phyloP scores from a whole-genome alignment of 2,113 vertebrate species.

The Ondatra zibethicus region DNA sequence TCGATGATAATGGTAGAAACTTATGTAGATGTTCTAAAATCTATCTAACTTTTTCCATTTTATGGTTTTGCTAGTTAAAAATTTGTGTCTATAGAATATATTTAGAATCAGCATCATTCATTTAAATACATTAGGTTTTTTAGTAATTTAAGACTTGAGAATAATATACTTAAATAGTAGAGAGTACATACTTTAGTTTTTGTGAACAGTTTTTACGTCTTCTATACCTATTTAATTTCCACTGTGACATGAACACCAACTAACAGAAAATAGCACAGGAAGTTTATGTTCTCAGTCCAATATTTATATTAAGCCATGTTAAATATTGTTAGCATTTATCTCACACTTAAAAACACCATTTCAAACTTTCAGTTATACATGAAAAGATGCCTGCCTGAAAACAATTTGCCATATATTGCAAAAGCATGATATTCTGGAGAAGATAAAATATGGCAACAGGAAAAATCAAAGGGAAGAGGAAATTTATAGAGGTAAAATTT shows the following conservation, averaged over 20 bases:
- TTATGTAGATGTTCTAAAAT: not conserved
- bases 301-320: not conserved
- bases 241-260: not conserved
- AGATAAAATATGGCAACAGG: not conserved
- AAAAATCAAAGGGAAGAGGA: not conserved
- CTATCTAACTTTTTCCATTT: not conserved
- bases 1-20: not conserved
- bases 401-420: not conserved
- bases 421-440: not conserved
- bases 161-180: not conserved
- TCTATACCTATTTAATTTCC: not conserved
- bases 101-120: not conserved
- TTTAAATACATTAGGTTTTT: not conserved
- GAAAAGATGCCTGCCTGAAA: not conserved
- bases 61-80: not conserved
- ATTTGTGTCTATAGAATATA: not conserved
- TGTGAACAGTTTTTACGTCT: not conserved
- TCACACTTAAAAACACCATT: no score
- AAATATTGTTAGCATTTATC: not conserved
- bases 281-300: not conserved
- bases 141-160: not conserved
- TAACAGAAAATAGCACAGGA: not conserved
- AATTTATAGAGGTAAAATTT: not conserved
- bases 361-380: not conserved
- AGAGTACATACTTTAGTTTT: not conserved